Base-by-base conservation (phyloP, 2,797 vertebrate species). In the Pseudomugil gertrudae region DNA sequence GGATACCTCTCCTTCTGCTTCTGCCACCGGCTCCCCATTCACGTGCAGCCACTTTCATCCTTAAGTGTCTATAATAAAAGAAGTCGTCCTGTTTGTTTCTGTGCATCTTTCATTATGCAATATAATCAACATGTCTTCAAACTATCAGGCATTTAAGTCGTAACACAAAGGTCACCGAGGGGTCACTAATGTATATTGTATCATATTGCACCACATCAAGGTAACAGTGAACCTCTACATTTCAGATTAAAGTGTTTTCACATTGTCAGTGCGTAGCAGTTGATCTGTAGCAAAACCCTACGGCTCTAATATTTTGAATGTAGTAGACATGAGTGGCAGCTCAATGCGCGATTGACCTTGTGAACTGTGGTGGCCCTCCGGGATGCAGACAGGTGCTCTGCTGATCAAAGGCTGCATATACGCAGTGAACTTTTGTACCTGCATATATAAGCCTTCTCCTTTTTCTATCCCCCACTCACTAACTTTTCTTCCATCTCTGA, bases 401-500 rank as follows among this genome's bases (percentile, higher is more conserved):
- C 71, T 82, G 86, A 91, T 92, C 86, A 91, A 91, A 90, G 85
- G 66, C 74, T 67, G 52, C 61, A 53, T 52, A 81, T 78, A 74
- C 3, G 43, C 24, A 0, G 47, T 88, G 86, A 88, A 84, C 80
- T 83, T 87, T 89, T 86, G 70, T 78, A 68, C 82, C 81, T 62
- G 76, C 63, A 78, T 76, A 76, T 36, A 78, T 86, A 77, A 78
- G 27, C 69, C 63, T 43, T 57, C 69, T 80, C 67, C 68, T 63
- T 74, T 72, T 51, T 57, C 64, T 57, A 8, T 81, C 73, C 70
- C 63, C 74, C 76, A 51, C 80, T 70, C 55, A 10, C 67, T 55
- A 74, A 80, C 75, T 76, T 79, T 74, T 55, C 57, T 63, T 64
- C 47, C 45, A 68, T 79, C 57, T 71, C 79, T 29, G 69, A 69